Base-by-base conservation (phyloP, 2,888 invertebrate genomes). In the Ryuthela nishihirai region DNA sequence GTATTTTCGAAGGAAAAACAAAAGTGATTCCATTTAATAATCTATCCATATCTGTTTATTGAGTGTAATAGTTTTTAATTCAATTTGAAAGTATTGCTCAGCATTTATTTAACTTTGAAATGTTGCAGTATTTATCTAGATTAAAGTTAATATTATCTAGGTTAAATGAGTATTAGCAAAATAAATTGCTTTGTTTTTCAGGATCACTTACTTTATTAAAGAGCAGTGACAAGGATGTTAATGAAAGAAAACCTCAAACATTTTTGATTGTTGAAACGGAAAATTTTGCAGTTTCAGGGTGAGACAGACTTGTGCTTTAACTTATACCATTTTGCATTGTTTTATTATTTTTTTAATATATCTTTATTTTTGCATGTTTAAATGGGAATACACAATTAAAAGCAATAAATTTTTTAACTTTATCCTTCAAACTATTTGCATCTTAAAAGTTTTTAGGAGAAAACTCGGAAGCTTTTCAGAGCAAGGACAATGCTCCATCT, bases 241-340 rank as follows among this genome's bases (percentile, higher is more conserved):
- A 58, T 52, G 64, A 55, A 3, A 64, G 67, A 58, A 70, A 69
- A 47, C 71, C 74, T n/a, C 65, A 67, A 45, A 72, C 73, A 54
- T 71, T 62, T 61, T 67, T 77, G 26, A 47, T 69, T 36, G 72
- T 77, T 2, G 71, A 73, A 36, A 72, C 70, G 1, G 74, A 78
- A 60, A 71, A 71, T 59, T 78, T 70, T 69, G 73, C 74, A 25
- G 76, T 78, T 43, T 77, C 77, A 45, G 76, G 77, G 77, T 75
- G 68, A 36, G 42, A 26, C 20, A 36, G 10, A 24, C 2, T n/a
- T 34, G 4, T 12, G 10, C 12, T 34, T 17, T 34, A 32, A 3
- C 15, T 23, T 3, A 10, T 1, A 34, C 29, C n/a, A 39, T 35
- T 24, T 36, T 32, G 9, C 7, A 40, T 20, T 7, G n/a, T n/a